Percentiles rank a stretch among this genome's conserved stretches.
Evolutionary conservation across 2,113 vertebrate genomes (phyloP).

Genomic region (Vulpes vulpes): DNA sequence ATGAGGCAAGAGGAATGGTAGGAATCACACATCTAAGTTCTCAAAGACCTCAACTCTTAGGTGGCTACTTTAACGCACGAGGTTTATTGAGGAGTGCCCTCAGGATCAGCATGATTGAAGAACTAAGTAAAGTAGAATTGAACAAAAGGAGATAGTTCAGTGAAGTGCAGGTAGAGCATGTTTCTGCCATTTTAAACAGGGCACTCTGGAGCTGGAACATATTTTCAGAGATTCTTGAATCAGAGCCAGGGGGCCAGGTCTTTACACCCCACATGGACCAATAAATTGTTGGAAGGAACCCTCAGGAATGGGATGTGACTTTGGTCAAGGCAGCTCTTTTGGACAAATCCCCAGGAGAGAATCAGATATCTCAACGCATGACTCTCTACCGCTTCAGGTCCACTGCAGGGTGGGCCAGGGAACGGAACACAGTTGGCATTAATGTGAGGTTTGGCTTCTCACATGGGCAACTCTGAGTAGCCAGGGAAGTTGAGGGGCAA

Average conservation of each 20-base stretch:
- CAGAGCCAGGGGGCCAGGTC: background rate
- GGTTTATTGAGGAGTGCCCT: background rate
- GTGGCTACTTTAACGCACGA: background rate
- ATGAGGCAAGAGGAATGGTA: background rate
- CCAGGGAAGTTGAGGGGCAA: background rate
- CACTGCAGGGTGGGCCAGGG: rapidly evolving
- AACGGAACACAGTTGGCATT: background rate
- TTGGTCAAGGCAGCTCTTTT: background rate
- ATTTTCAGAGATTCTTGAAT: background rate
- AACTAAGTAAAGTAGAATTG: background rate
- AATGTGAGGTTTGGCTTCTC: background rate
- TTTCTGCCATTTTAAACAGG: background rate
- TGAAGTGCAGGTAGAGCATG: background rate
- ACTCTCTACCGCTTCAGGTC: background rate
- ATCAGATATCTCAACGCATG: background rate
- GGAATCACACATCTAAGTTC: background rate
- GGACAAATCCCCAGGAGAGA: background rate
- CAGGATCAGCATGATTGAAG: background rate
- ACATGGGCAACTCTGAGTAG: background rate
- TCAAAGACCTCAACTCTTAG: background rate
- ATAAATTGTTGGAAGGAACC: background rate
- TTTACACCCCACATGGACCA: background rate
- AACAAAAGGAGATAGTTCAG: background rate
- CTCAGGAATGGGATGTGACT: background rate
- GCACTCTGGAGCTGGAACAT: background rate